Conservation (phyloP, 2,797 vertebrate genomes). For the Psittacula derbiana region DNA sequence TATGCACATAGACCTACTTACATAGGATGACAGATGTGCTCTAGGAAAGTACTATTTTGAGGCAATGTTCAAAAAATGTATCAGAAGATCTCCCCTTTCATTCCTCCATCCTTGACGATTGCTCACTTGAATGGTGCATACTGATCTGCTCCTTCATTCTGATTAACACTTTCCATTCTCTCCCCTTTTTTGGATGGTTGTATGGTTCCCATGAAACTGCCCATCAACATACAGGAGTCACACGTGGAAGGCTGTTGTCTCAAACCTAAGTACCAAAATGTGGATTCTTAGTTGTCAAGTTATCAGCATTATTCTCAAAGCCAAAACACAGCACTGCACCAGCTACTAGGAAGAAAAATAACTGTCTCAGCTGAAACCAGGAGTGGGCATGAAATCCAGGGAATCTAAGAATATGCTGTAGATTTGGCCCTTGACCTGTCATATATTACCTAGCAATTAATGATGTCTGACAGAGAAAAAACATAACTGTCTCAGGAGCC, state of each 20-base stretch:
- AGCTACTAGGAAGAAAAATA: background rate
- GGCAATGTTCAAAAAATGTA: background rate
- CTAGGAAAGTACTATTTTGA: background rate
- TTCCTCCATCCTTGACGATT: background rate
- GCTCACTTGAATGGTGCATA: background rate
- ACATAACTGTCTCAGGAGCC: background rate
- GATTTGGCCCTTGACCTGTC: background rate
- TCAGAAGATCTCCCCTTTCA: background rate
- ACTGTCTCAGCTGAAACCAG: background rate
- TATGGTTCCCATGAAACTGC: background rate
- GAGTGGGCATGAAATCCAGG: background rate
- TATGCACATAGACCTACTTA: background rate
- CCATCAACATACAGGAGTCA: background rate
- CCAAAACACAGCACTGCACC: background rate
- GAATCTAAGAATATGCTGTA: background rate
- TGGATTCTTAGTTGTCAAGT: background rate
- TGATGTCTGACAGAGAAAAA: background rate
- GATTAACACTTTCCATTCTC: background rate
- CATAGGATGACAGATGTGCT: background rate
- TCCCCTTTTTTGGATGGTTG: background rate
- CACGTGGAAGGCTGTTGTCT: background rate
- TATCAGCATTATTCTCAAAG: background rate
- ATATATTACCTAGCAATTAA: background rate
- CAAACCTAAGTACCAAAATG: background rate
- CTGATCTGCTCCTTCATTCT: background rate